These are phyloP conservation scores for Diachasma alloeum DNA, from an alignment of 1,140 invertebrate species.

Conservation along the genomic window DNA sequence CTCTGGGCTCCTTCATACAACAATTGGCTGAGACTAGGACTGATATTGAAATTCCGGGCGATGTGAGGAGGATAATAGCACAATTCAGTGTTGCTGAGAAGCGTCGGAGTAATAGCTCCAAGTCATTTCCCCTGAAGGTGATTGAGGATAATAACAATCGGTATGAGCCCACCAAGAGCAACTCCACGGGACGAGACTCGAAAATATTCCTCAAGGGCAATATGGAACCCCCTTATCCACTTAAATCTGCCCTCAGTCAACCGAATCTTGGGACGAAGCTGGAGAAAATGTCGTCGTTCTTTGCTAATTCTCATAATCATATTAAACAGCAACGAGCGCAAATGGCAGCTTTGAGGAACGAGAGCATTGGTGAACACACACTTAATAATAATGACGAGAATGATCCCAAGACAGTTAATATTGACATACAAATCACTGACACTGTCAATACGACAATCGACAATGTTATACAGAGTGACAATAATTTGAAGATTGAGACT, in stretches of 20 bases:
- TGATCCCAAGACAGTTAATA: constrained; percentile 59
- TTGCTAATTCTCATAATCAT: constrained; percentile 72
- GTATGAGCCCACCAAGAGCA: constrained; percentile 63
- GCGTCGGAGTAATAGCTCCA: constrained; percentile 54
- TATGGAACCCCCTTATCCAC: constrained; percentile 53
- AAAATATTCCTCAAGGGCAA: constrained; percentile 47
- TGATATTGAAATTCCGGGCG: constrained; percentile 72
- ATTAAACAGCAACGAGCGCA: constrained; percentile 67
- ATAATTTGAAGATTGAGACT: constrained; percentile 46
- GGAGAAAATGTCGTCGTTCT: constrained; percentile 68
- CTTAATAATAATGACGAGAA: constrained; percentile 53
- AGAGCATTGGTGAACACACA: constrained; percentile 32
- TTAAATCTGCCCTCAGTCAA: constrained; percentile 63
- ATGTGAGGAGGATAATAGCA: constrained; percentile 72
- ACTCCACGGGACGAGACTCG: constrained; percentile 54
- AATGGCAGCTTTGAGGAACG: constrained; percentile 49
- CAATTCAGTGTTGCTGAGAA: constrained; percentile 66
- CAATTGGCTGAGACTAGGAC: constrained; percentile 67
- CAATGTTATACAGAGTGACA: constrained; percentile 35
- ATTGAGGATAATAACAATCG: constrained; percentile 66
- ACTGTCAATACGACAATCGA: constrained; percentile 37
- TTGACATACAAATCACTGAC: constrained; percentile 61
- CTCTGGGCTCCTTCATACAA: constrained; percentile 71
- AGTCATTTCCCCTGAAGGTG: constrained; percentile 65
- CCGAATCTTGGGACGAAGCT: constrained; percentile 60